A percentile compares a stretch with the other conserved stretches of the same genome.
Conservation (phyloP, 2,888 invertebrate genomes). For the Julus scanicus region DNA sequence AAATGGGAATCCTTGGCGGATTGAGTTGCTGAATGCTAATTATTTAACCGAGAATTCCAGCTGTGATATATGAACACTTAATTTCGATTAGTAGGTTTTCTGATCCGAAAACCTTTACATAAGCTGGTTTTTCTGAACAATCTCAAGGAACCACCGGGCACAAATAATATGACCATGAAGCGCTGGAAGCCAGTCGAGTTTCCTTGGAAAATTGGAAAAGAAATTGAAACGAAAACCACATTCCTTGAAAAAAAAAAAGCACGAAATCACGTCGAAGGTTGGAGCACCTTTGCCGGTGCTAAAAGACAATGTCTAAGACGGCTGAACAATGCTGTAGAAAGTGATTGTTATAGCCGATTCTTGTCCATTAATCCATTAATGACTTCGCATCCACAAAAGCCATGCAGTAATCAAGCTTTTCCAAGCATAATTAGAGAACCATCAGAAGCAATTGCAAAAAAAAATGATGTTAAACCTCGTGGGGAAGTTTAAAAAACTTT, state of each 20-base stretch:
- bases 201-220: background rate
- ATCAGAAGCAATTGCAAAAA: background rate
- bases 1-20: background rate
- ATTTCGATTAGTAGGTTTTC: background rate
- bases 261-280: background rate
- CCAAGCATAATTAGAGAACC: background rate
- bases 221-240: background rate
- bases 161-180: background rate
- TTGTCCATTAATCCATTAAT: background rate
- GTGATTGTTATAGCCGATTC: background rate
- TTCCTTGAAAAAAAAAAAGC: background rate
- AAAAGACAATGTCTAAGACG: constrained; percentile 15
- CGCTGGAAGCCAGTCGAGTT: constrained; percentile 6
- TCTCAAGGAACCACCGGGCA: background rate
- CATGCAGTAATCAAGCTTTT: background rate
- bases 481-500: background rate
- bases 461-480: background rate
- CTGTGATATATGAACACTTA: too few species aligned
- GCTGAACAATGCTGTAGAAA: background rate
- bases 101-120: background rate
- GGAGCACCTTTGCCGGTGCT: background rate
- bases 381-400: background rate
- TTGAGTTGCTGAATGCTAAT: background rate
- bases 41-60: background rate
- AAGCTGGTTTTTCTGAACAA: background rate